Conservation (phyloP, 2,113 vertebrate genomes). For the Mellivora capensis region DNA sequence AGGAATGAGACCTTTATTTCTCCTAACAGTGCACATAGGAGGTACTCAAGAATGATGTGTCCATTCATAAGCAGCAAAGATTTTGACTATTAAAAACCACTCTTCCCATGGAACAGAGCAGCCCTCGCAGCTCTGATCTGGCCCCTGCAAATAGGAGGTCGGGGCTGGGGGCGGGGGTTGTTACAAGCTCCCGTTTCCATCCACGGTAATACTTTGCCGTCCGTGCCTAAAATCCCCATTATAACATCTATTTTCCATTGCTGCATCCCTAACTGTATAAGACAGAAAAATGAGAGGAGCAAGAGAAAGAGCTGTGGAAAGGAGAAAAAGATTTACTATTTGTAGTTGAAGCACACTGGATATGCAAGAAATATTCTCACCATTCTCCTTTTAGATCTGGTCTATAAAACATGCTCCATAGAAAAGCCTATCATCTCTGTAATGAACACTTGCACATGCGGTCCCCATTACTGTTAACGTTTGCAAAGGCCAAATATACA, state of each 20-base stretch:
- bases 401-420: neutral
- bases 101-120: neutral
- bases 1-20: neutral
- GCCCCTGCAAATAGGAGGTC: neutral
- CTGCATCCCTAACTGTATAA: neutral
- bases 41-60: neutral
- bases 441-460: conserved; percentile 26
- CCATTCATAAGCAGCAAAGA: neutral
- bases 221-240: neutral
- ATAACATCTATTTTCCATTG: neutral
- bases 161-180: neutral
- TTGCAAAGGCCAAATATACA: conserved; percentile 15
- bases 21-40: neutral
- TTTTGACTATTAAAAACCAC: neutral
- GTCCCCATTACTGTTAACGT: neutral
- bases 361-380: conserved; percentile 27
- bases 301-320: too few relatives aligned
- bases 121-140: too few relatives aligned
- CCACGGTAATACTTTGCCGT: neutral
- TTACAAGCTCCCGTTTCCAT: neutral
- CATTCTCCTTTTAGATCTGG: conserved; percentile 28
- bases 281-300: neutral
- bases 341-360: neutral
- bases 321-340: neutral
- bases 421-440: conserved; percentile 25